Conservation (phyloP, 2,888 invertebrate genomes). For the Carpatolechia fugitivella region DNA sequence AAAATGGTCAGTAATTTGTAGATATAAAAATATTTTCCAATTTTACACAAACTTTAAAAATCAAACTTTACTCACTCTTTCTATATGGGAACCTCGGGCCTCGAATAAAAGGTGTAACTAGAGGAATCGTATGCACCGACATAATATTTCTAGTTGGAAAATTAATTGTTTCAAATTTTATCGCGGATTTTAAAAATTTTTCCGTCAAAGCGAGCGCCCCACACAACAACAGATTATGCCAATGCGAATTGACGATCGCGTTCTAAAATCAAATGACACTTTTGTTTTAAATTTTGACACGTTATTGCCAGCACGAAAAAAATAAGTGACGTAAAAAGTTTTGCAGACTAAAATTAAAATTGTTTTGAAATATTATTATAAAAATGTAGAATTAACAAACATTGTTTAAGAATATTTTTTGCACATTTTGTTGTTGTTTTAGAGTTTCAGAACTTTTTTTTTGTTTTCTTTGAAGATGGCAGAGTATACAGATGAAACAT, state of each 20-base stretch:
- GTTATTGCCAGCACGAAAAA: conserved; percentile 3
- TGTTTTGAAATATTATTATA: background rate
- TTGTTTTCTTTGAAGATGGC: too few relatives aligned
- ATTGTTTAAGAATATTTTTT: too few relatives aligned
- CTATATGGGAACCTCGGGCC: conserved; percentile 74
- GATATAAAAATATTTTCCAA: too few relatives aligned
- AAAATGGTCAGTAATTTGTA: too few relatives aligned
- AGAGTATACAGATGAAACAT: too few relatives aligned
- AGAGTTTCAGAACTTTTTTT: too few relatives aligned
- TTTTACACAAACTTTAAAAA: too few relatives aligned
- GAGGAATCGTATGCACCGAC: conserved; percentile 73
- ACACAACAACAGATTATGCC: conserved; percentile 43
- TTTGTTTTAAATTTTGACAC: conserved; percentile 7
- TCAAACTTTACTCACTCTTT: conserved; percentile 74
- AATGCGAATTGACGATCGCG: conserved; percentile 57
- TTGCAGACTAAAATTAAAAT: background rate
- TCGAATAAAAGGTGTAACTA: conserved; percentile 72
- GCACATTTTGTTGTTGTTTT: too few relatives aligned
- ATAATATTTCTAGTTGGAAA: conserved; percentile 49
- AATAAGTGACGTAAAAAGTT: background rate
- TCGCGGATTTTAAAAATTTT: conserved; percentile 33
- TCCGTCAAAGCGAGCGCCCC: conserved; percentile 41
- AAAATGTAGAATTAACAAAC: too few relatives aligned
- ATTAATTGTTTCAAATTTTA: conserved; percentile 29
- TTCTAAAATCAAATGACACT: conserved; percentile 48